Conservation (phyloP, 1,140 invertebrate species). For the Lethrus apterus region DNA sequence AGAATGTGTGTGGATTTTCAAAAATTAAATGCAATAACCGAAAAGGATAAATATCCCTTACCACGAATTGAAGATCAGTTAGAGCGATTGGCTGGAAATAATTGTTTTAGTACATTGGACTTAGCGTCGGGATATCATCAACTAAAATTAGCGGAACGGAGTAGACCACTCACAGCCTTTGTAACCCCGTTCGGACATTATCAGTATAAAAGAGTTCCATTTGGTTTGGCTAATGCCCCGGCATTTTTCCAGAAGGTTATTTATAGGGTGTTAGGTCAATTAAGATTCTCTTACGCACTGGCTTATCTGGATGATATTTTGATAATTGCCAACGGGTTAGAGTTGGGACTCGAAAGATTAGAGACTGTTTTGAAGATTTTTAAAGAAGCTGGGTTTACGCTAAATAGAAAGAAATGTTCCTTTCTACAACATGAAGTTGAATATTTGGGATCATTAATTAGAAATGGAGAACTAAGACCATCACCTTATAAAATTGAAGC, state of each 20-base stretch:
- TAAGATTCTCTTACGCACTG: conserved; percentile 20
- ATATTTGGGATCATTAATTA: conserved; percentile 17
- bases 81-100: background rate
- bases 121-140: conserved; percentile 2
- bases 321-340: conserved; percentile 25
- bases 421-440: background rate
- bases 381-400: background rate
- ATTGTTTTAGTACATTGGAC: background rate
- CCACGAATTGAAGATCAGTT: conserved; percentile 2
- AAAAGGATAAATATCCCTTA: conserved; percentile 1
- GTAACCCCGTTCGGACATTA: background rate
- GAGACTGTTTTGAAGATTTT: conserved; percentile 27
- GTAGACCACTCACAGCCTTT: background rate
- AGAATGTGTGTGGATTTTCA: background rate
- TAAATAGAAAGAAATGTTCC: conserved; percentile 6
- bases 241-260: background rate
- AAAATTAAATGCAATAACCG: background rate
- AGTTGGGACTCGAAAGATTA: conserved; percentile 16
- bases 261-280: conserved; percentile 9
- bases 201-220: background rate
- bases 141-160: background rate
- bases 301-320: conserved; percentile 34
- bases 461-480: background rate
- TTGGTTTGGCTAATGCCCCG: conserved; percentile 3
- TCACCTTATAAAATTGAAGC: conserved; percentile 10